Evolutionary conservation across 2,113 vertebrate genomes (phyloP).

Genomic region (Numida meleagris): DNA sequence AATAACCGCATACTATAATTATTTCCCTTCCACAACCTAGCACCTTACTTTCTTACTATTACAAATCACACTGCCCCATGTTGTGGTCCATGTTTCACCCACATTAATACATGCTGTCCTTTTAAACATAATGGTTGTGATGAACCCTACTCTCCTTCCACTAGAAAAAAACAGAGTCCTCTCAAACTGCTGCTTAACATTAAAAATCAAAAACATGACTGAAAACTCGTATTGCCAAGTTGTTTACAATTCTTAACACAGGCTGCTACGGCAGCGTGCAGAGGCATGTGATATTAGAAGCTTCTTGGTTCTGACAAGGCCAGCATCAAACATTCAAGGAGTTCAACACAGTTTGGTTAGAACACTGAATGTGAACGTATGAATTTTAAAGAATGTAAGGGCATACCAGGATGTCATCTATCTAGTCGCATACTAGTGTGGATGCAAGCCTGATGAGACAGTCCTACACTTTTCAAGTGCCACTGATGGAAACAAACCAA

Average conservation of each 20-base stretch:
- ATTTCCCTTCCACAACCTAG: background rate
- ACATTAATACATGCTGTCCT: background rate
- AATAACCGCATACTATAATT: background rate
- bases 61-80: background rate
- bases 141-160: background rate
- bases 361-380: background rate
- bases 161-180: accelerated
- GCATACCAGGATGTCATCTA: background rate
- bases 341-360: background rate
- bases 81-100: background rate
- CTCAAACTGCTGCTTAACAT: background rate
- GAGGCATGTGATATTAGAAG: background rate
- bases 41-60: background rate
- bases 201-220: background rate
- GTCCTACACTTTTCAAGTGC: background rate
- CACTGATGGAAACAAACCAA: background rate
- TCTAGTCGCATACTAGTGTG: background rate
- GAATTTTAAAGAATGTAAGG: background rate
- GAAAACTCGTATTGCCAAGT: background rate
- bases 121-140: background rate
- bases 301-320: background rate
- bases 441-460: background rate
- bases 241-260: background rate
- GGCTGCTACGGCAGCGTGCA: background rate
- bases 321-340: background rate